Conservation (phyloP, 2,888 invertebrate species). For the Augochlorella aurata region DNA sequence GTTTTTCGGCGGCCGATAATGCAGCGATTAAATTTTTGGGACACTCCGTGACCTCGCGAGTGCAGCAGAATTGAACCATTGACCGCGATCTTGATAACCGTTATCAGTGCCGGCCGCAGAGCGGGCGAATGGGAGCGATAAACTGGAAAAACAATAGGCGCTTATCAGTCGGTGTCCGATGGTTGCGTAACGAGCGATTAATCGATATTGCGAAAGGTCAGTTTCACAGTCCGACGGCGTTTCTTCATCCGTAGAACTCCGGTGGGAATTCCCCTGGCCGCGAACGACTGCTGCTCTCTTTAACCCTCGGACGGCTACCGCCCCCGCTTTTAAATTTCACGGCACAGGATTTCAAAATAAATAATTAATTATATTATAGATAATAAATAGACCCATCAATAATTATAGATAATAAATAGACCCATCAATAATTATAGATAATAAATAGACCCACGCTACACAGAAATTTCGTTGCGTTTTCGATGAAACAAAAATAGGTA, state of each 20-base stretch:
- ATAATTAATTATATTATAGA: too few relatives aligned
- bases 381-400: too few relatives aligned
- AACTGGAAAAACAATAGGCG: conserved; percentile 38
- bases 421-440: too few relatives aligned
- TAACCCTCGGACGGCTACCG: too few relatives aligned
- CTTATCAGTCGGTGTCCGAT: conserved; percentile 21
- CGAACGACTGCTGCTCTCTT: background rate
- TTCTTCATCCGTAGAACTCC: conserved; percentile 41
- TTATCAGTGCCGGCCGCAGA: background rate
- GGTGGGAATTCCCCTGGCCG: conserved; percentile 55
- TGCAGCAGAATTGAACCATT: background rate
- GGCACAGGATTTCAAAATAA: too few relatives aligned
- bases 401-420: too few relatives aligned
- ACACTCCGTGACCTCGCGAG: background rate
- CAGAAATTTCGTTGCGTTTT: too few relatives aligned
- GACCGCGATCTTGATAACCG: conserved; percentile 7
- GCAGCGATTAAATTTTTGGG: background rate
- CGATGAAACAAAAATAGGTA: too few relatives aligned
- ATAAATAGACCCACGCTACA: too few relatives aligned
- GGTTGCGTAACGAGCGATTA: conserved; percentile 61
- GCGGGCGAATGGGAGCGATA: background rate
- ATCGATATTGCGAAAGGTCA: conserved; percentile 69
- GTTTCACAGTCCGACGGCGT: conserved; percentile 50
- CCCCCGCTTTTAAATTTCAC: too few relatives aligned
- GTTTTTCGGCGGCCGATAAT: background rate